Percentiles rank a stretch among this genome's conserved stretches.
phyloP scores from a whole-genome alignment of 2,113 vertebrate genomes.

The Paracanthobrama guichenoti region DNA sequence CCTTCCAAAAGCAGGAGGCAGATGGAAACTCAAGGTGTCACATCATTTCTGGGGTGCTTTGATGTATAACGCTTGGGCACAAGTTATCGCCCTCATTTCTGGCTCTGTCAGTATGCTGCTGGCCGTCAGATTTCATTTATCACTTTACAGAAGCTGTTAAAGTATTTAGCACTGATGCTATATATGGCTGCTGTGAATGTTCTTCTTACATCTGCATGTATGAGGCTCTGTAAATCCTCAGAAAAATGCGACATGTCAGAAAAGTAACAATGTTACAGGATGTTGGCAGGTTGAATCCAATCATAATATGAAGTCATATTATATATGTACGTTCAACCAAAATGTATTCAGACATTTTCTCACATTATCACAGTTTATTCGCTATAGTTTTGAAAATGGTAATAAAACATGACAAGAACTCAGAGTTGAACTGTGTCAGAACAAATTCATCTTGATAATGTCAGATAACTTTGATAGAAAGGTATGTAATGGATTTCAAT shows the following conservation, averaged over 20 bases:
- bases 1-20: background rate
- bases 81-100: conserved; percentile 18
- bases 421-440: no score
- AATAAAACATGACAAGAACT: no score
- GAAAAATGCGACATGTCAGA: background rate
- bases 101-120: conserved; percentile 16
- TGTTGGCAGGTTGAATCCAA: no score
- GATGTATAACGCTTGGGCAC: conserved; percentile 18
- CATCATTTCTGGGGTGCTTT: conserved; percentile 17
- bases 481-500: no score
- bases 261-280: background rate
- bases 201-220: background rate
- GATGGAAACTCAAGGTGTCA: background rate
- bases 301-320: no score
- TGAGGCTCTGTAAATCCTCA: background rate
- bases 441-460: no score
- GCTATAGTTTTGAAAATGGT: no score
- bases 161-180: conserved; percentile 23
- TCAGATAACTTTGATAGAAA: no score
- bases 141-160: conserved; percentile 25
- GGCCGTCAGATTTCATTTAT: conserved; percentile 14
- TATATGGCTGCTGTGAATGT: conserved; percentile 16
- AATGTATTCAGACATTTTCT: no score
- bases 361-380: no score
- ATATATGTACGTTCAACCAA: no score